Evolutionary conservation across 2,797 vertebrate genomes (phyloP).

Genomic region (Onychomys torridus): DNA sequence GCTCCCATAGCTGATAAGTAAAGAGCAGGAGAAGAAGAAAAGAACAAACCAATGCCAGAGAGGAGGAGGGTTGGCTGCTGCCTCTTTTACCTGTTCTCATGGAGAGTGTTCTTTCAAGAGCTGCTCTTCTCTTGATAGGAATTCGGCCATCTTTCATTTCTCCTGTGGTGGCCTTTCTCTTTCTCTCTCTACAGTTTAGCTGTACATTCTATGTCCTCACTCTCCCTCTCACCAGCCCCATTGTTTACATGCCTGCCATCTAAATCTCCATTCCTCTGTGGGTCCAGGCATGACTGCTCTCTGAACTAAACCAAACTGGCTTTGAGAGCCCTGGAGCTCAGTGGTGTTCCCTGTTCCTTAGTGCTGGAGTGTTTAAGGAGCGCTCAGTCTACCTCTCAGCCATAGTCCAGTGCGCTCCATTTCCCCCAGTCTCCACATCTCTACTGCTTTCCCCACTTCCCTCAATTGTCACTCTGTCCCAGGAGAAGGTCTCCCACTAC

Average conservation of each 20-base stretch:
- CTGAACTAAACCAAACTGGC: neutral
- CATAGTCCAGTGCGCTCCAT: too few species aligned
- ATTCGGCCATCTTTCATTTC: neutral
- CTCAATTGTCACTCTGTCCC: neutral
- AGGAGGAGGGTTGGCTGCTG: neutral
- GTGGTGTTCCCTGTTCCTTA: neutral
- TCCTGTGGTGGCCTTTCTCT: neutral
- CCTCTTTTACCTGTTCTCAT: neutral
- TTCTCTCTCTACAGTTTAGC: neutral
- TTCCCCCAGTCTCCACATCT: neutral
- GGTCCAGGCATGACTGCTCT: neutral
- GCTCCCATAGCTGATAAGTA: neutral
- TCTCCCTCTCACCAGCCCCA: neutral
- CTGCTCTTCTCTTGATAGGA: neutral
- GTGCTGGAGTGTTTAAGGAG: neutral
- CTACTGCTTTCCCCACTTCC: neutral
- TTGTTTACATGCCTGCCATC: neutral
- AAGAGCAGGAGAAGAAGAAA: neutral
- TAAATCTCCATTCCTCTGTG: neutral
- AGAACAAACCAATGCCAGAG: conserved; percentile 1
- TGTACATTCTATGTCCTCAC: neutral
- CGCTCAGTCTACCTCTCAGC: neutral
- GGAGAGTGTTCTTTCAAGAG: conserved; percentile 19
- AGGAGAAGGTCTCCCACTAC: neutral
- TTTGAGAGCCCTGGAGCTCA: neutral